Evolutionary conservation across 2,888 invertebrate genomes (phyloP), one percentile per base, ranked within the genome.

Genomic region (Cryptus armator): DNA sequence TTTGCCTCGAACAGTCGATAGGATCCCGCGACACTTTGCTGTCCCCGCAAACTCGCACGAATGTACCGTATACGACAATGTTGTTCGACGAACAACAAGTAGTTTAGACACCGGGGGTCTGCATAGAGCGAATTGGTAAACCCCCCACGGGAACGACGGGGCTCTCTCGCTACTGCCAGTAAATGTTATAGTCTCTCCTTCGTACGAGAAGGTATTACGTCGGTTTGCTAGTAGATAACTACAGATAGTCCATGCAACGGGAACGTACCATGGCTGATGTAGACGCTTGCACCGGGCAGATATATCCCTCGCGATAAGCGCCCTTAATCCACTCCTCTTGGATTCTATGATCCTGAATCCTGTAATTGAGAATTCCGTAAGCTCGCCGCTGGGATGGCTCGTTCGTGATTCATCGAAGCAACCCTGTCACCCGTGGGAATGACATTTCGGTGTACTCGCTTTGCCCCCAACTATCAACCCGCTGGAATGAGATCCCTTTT

Each of bases 281-380:
- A 74, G 44, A 37, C 19, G 24, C 29, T 14, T 32, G 46, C 46
- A 70, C 46, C 62, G 19, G 70, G 64, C 68, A 44, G 32, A 66
- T 81, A 89, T 87, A 89, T 86, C 86, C 88, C 87, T 66, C 81
- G 76, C 87, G 89, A 89, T 89, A 89, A 90, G 88, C 89, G 87
- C 85, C 84, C 88, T 88, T 89, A 88, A 91, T 91, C 89, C 89
- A 70, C 87, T 59, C 70, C 88, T 88, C 88, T 86, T 87, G 86
- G 87, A 90, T 89, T 90, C 90, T 87, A 87, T 89, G 88, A 91
- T 87, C 86, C 87, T 83, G 88, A 90, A 90, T 87, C 89, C 88
- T 84, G 86, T 89, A 88, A 90, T 91, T 88, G 87, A 88, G 89
- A 87, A 89, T 90, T 88, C 88, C 86, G 83, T 89, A 89, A 90